phyloP scores from a whole-genome alignment of 2,113 vertebrate species.

The Lota lota region DNA sequence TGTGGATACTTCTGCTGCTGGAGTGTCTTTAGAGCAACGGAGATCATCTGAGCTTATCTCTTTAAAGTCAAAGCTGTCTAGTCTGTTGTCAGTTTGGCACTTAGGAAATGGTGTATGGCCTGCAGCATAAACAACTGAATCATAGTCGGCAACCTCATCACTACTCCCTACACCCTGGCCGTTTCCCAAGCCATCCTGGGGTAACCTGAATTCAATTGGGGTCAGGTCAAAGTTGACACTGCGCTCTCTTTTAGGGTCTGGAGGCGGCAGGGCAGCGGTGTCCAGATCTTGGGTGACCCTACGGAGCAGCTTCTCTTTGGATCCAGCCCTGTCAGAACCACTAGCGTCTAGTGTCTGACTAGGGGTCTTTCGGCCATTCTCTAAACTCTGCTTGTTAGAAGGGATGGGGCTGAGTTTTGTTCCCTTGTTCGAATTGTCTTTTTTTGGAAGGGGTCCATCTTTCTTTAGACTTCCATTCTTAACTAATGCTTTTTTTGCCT shows the following conservation, averaged over 20 bases:
- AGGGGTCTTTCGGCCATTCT: conserved; percentile 21
- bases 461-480: conserved; percentile 62
- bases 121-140: conserved; percentile 55
- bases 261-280: background rate
- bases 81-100: conserved; percentile 55
- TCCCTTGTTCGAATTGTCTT: conserved; percentile 45
- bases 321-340: background rate
- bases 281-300: too few species aligned
- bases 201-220: conserved; percentile 38
- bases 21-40: too few species aligned
- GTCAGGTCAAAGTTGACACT: conserved; percentile 78
- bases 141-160: conserved; percentile 74
- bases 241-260: conserved; percentile 67
- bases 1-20: too few species aligned
- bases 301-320: background rate
- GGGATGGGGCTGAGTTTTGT: conserved; percentile 38
- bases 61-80: conserved; percentile 49
- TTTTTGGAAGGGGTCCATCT: conserved; percentile 50
- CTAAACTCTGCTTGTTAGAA: conserved; percentile 58
- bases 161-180: conserved; percentile 26
- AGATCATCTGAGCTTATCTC: background rate
- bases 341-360: background rate
- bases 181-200: conserved; percentile 32
- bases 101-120: conserved; percentile 71
- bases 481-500: conserved; percentile 41